Evolutionary conservation across 2,113 vertebrate genomes (phyloP).

Genomic region (Zapornia atra): DNA sequence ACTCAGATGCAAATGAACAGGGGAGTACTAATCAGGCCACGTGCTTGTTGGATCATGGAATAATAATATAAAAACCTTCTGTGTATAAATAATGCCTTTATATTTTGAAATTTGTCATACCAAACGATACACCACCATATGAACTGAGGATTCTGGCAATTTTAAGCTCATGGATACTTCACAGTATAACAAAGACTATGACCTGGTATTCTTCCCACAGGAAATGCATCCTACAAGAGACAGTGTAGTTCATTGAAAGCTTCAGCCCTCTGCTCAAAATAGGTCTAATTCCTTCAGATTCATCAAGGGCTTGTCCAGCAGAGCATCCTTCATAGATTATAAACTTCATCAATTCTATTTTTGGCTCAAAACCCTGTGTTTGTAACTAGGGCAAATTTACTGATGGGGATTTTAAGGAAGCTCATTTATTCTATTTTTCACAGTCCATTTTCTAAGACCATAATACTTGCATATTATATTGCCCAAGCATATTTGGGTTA

Average conservation of each 20-base stretch:
- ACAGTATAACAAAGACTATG: not conserved
- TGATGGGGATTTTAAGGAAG: not conserved
- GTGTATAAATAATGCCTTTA: not conserved
- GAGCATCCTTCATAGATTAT: not conserved
- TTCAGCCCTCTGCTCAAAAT: not conserved
- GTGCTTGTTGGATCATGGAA: not conserved
- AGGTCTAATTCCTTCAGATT: not conserved
- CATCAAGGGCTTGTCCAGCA: not conserved
- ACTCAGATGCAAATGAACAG: not conserved
- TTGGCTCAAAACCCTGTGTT: not conserved
- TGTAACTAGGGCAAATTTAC: not conserved
- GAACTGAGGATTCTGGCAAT: not conserved
- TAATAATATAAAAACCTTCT: not conserved
- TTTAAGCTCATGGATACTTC: not conserved
- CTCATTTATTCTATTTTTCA: not conserved
- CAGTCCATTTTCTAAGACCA: not conserved
- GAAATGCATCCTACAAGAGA: not conserved
- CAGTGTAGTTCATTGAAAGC: not conserved
- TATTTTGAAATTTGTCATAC: not conserved
- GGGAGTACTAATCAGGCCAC: not conserved
- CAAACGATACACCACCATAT: not conserved
- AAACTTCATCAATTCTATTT: not conserved
- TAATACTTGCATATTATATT: not conserved
- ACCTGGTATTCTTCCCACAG: not conserved
- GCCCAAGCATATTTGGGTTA: not conserved